A percentile compares a stretch with the other conserved stretches of the same genome.
These are phyloP conservation scores for Bacillus rossius DNA, from an alignment of 1,140 invertebrate species.

Conservation along the genomic window DNA sequence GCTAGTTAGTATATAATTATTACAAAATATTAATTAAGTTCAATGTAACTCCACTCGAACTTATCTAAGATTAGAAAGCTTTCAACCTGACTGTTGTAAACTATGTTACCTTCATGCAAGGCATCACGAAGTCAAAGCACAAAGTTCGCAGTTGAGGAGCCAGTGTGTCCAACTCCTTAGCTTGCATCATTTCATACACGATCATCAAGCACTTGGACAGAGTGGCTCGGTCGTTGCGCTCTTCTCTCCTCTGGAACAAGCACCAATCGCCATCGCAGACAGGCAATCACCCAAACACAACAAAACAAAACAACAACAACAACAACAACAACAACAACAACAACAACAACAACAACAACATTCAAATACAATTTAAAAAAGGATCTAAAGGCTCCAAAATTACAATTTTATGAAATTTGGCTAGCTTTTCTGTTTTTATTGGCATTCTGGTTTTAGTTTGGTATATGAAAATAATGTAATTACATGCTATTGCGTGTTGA, in stretches of 20 bases:
- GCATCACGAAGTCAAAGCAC: constrained; percentile 30
- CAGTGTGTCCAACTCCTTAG: constrained; percentile 32
- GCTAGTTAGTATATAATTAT: not conserved
- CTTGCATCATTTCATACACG: constrained; percentile 37
- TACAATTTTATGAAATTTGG: too few species aligned
- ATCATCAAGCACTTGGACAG: constrained; percentile 42
- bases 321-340: too few species aligned
- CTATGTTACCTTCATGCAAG: constrained; percentile 1
- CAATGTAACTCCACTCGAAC: not conserved
- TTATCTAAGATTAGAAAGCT: not conserved
- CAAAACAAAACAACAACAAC: too few species aligned
- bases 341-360: too few species aligned
- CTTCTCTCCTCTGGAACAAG: constrained; percentile 22
- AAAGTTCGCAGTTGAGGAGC: constrained; percentile 39
- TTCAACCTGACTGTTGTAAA: not conserved
- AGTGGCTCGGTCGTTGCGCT: constrained; percentile 35
- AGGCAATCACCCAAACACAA: too few species aligned
- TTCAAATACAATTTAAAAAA: too few species aligned
- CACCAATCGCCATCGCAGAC: too few species aligned
- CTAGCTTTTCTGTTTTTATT: too few species aligned
- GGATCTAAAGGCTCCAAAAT: too few species aligned
- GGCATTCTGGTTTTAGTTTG: too few species aligned
- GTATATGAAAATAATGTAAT: too few species aligned
- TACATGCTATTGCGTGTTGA: too few species aligned
- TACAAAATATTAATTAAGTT: not conserved